Evolutionary conservation across 2,113 vertebrate genomes (phyloP).

Genomic region (Struthidea cinerea): DNA sequence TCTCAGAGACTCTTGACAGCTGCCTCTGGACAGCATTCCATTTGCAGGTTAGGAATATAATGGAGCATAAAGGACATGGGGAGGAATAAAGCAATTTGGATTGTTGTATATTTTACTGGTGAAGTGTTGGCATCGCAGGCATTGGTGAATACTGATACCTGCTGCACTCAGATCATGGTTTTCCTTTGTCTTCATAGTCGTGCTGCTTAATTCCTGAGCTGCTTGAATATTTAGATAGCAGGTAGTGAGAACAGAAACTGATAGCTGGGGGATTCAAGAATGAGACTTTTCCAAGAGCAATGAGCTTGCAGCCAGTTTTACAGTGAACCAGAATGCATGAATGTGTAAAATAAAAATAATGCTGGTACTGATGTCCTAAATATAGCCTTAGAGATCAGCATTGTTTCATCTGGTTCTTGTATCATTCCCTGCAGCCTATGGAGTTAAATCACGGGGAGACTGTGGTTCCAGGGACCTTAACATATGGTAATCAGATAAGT

Average conservation of each 20-base stretch:
- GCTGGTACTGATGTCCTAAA: background rate
- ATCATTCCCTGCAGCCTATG: background rate
- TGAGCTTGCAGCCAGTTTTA: background rate
- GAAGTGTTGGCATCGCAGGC: background rate
- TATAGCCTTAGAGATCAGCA: background rate
- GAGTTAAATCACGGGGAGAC: background rate
- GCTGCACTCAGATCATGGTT: background rate
- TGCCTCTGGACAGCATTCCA: background rate
- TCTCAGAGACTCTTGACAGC: background rate
- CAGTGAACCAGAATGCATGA: background rate
- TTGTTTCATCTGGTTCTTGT: background rate
- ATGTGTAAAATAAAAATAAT: background rate
- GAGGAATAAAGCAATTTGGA: background rate
- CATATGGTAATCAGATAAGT: slow-evolving; percentile 18
- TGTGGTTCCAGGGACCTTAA: background rate
- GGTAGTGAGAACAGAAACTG: background rate
- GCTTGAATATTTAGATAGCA: background rate
- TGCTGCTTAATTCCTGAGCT: background rate
- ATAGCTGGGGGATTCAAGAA: background rate
- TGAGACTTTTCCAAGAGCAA: background rate
- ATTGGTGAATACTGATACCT: background rate
- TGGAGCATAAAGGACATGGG: background rate
- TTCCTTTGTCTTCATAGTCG: background rate
- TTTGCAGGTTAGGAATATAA: background rate
- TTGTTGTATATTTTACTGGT: background rate